Conservation (phyloP, 2,797 vertebrate genomes). For the Myotis daubentonii region DNA sequence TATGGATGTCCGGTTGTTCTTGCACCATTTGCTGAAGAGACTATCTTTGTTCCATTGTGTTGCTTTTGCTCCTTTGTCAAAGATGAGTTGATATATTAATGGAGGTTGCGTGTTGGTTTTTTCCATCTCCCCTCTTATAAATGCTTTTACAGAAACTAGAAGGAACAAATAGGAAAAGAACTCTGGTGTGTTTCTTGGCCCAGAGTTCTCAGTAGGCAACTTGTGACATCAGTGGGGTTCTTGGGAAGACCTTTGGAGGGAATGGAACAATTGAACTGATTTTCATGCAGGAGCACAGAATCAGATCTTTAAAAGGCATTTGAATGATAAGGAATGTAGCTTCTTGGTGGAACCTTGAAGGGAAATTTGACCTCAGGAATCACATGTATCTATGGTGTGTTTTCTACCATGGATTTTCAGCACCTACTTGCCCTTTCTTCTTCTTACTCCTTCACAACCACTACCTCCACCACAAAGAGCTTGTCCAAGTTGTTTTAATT, state of each 20-base stretch:
- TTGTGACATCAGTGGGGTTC: not conserved
- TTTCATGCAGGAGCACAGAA: not conserved
- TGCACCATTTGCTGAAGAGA: not conserved
- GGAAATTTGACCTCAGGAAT: not conserved
- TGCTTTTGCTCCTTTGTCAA: not conserved
- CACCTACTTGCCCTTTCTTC: not conserved
- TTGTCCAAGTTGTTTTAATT: not conserved
- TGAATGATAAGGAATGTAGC: not conserved
- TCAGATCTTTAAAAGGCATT: not conserved
- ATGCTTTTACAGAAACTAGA: not conserved
- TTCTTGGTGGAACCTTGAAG: not conserved
- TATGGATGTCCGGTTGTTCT: not conserved
- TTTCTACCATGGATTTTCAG: not conserved
- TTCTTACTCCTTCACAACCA: not conserved
- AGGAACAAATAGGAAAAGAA: not conserved
- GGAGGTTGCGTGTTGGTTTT: not conserved
- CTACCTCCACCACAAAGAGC: not conserved
- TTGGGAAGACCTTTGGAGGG: not conserved
- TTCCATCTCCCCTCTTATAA: not conserved
- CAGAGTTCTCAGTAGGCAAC: not conserved
- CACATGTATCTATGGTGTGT: not conserved
- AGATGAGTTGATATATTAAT: not conserved
- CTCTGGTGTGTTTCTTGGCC: not conserved
- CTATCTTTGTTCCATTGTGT: not conserved
- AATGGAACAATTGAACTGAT: not conserved